A percentile compares a stretch with the other conserved stretches of the same genome.
Conservation (phyloP, 2,113 vertebrate species). For the Centropus bengalensis region DNA sequence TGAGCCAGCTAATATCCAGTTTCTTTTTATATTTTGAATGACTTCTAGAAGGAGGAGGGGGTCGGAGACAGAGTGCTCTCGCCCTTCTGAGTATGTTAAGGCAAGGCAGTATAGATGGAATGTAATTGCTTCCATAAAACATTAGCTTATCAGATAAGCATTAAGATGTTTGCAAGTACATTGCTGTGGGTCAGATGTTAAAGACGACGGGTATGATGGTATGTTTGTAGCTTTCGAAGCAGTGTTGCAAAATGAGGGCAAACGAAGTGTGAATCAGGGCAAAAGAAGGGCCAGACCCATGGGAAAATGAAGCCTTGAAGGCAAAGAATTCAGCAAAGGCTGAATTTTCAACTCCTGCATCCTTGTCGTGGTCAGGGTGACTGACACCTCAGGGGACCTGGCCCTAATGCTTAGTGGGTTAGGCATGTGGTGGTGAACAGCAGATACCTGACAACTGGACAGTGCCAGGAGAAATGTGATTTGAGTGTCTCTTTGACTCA, state of each 20-base stretch:
- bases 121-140: background rate
- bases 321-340: too few species aligned
- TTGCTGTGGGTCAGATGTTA: background rate
- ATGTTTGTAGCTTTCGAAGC: background rate
- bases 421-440: background rate
- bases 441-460: background rate
- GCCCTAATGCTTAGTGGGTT: background rate
- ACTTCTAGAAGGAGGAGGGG: background rate
- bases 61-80: background rate
- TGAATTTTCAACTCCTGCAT: background rate
- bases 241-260: background rate
- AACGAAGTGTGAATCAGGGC: background rate
- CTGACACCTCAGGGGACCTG: background rate
- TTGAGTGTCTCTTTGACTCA: background rate
- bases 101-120: background rate
- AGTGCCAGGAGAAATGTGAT: background rate
- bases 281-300: background rate
- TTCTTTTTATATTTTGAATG: background rate
- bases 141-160: background rate
- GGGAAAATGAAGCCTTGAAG: background rate
- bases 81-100: background rate
- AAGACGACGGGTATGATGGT: background rate
- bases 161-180: background rate
- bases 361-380: background rate
- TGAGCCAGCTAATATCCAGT: slow-evolving; percentile 27